Evolutionary conservation across 2,113 vertebrate genomes (phyloP), one percentile per base, ranked within the genome.

Genomic region (Astatoreochromis straeleni): DNA sequence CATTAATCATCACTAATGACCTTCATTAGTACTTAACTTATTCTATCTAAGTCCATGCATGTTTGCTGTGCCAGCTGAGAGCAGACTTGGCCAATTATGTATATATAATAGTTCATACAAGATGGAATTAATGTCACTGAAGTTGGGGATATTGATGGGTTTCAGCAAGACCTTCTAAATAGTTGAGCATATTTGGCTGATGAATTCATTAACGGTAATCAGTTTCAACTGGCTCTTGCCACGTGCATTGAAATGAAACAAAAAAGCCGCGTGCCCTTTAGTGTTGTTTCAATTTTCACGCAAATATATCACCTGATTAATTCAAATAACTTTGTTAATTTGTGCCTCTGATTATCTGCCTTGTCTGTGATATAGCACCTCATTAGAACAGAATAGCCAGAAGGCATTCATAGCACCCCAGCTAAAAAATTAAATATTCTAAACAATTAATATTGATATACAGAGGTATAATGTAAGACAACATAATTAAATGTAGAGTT

Each of bases 261-360:
- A 60, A 80, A 53, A 89, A 89, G 83, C 65, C 81, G 31, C 4
- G 3, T 85, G 80, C 91, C 91, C 91, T 95, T 94, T 92, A 85
- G 88, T 93, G 84, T 83, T 86, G 87, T 87, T 94, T 87, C 79
- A 87, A 88, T 75, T 84, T 90, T 84, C 87, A 87, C 38, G 82
- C 80, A 80, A 94, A 91, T 88, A 87, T 88, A 82, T 93, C 90
- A 90, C 80, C 89, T 92, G 93, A 93, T 93, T 95, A 91, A 95
- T 96, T 94, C 79, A 90, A 93, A 88, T 89, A 95, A 94, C 90
- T 93, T 92, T 89, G 93, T 94, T 95, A 87, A 95, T 93, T 94
- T 93, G 89, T 91, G 91, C 86, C 84, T 85, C 88, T 93, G 88
- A 93, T 93, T 95, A 92, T 94, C 90, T 89, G 90, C 88, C 87